Base-by-base conservation (phyloP, 2,797 vertebrate genomes). In the Picus viridis region DNA sequence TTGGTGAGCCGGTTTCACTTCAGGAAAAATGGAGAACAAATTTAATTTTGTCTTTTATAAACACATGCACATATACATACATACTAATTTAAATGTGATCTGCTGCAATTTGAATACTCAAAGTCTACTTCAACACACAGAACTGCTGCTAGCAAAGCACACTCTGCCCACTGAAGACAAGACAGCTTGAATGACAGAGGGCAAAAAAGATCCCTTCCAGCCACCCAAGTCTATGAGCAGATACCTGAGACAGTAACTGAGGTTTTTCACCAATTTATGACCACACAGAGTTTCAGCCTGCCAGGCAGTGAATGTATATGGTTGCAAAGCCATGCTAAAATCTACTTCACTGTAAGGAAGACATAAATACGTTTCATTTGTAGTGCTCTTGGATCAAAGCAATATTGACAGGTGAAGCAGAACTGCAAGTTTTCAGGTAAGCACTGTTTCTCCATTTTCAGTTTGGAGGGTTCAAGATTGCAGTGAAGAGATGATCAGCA, bases 341-440 rank as follows among this genome's bases (percentile, higher is more conserved):
- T 53, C 63, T 76, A 67, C 70, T 81, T 83, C 45, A 20, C 59
- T 78, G n/a, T 62, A 59, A 93, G 74, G 78, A 92, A 63, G 74
- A 62, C 76, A 61, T 82, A 89, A 92, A 72, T 80, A 80, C 45
- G 16, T 70, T 72, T 67, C 45, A 77, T 90, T 75, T 86, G 77
- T 79, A 59, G 57, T 59, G n/a, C 24, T 83, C 59, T 91, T 72
- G 86, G 56, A 86, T 90, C 58, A 78, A 74, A 94, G 85, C 64
- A 83, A 24, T 87, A 90, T 59, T 71, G 88, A 84, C 90, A 16
- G 24, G 58, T 78, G 80, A 94, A 93, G 82, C 32, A 90, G 75
- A 82, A 85, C 62, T 80, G 39, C 74, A 89, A 84, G 70, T 65
- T 94, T 94, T 90, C 93, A 96, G 96, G 95, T 96, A 95, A 97